phyloP scores from a whole-genome alignment of 2,888 invertebrate species.

The Pelosia muscerda region DNA sequence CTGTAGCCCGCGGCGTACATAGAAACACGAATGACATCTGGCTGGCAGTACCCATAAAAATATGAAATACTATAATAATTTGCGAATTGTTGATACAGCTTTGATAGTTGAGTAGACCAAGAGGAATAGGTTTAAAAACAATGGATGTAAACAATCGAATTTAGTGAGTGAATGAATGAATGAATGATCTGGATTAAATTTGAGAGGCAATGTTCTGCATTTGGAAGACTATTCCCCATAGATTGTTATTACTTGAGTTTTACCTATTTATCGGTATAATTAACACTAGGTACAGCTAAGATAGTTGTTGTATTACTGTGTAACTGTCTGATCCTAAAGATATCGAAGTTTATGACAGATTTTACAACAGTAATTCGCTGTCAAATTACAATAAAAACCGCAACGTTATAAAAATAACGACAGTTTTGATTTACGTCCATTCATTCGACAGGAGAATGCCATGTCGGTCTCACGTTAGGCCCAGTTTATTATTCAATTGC shows the following conservation, averaged over 20 bases:
- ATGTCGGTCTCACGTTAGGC: slow-evolving; percentile 31
- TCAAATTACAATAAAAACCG: slow-evolving; percentile 12
- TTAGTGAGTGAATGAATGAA: neutral
- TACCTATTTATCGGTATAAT: neutral
- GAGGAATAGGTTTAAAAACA: neutral
- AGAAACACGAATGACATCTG: slow-evolving; percentile 18
- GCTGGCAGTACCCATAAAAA: slow-evolving; percentile 12
- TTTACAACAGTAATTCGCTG: slow-evolving; percentile 7
- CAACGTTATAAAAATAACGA: slow-evolving; percentile 25
- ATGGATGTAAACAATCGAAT: neutral
- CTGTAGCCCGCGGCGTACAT: slow-evolving; percentile 14
- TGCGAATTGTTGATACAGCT: slow-evolving; percentile 5
- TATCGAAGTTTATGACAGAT: neutral
- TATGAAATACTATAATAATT: slow-evolving; percentile 2
- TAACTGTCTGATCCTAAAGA: neutral
- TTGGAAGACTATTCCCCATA: neutral
- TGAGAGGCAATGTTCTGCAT: neutral
- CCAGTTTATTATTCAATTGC: slow-evolving; percentile 43
- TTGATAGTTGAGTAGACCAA: neutral
- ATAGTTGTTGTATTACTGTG: no score
- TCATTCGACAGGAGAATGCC: slow-evolving; percentile 32
- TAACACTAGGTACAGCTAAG: neutral
- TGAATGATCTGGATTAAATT: neutral
- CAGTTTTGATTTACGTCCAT: slow-evolving; percentile 34
- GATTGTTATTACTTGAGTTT: neutral